Base-by-base conservation (phyloP, 1,140 invertebrate genomes). In the Drosophila serrata region DNA sequence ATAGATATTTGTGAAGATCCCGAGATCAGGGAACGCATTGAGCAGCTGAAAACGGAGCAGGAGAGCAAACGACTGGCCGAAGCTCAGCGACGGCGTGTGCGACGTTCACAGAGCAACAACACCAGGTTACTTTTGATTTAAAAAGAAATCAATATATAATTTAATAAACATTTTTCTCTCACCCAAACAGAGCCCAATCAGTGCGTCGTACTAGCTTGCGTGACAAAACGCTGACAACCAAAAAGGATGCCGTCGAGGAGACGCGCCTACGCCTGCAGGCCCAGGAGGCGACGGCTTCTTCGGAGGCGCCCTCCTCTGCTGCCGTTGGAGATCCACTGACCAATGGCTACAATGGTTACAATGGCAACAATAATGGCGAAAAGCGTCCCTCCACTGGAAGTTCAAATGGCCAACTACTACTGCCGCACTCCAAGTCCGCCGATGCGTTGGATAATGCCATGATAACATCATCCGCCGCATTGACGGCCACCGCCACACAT, bases 221-320 rank as follows among this genome's bases (percentile, higher is more conserved):
- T 33, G 98, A 99, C 92, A 99, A 98, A 93, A 97, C 96, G 59
- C 94, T 98, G 65, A 97, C 98, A 43, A 97, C 98, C n/a, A 98
- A 98, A 93, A 97, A 98, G 86, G 98, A 99, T 93, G 98, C 97
- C 11, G 95, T 97, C 48, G 98, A 99, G 93, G 98, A 99, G 93
- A 97, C 97, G 12, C 94, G 96, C 24, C 92, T 97, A 3, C 93
- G 96, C 57, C 61, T 95, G 85, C 94, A 95, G 92, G 95, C 95
- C 48, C 95, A 95, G 91, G 94, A 95, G 93, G 95, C 76, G 29
- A 79, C 85, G 7, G 84, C 79, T 3, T 65, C 85, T 0, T 65
- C 85, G 40, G 70, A 58, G 37, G 37, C 58, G 5, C 40, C 64
- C 27, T 53, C 65, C 4, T 35, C 62, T 4, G 22, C 64, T 6